phyloP scores from a whole-genome alignment of 2,797 vertebrate species.

The Hoplostethus atlanticus region DNA sequence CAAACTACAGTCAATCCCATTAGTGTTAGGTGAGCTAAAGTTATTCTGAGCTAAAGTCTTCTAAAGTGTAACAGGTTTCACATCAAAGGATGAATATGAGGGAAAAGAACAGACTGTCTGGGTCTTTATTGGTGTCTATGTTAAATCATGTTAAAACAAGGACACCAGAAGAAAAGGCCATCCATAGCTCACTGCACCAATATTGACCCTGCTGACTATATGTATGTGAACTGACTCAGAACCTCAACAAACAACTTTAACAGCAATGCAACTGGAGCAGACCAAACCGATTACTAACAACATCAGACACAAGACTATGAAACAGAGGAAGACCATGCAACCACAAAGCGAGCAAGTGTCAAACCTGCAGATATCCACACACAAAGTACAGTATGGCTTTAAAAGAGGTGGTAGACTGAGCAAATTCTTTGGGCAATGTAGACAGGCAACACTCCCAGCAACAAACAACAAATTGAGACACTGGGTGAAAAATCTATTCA shows the following conservation, averaged over 20 bases:
- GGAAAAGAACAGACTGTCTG: neutral
- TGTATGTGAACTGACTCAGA: neutral
- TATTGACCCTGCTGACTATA: neutral
- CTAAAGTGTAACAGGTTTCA: neutral
- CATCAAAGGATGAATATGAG: neutral
- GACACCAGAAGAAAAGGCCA: neutral
- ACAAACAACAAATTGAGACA: neutral
- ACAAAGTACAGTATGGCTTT: neutral
- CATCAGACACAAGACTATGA: neutral
- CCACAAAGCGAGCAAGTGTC: constrained; percentile 2
- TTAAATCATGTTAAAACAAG: constrained; percentile 29
- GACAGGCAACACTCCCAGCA: constrained; percentile 10
- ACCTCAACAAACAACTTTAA: constrained; percentile 5
- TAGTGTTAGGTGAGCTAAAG: constrained; percentile 28
- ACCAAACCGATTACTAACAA: constrained; percentile 23
- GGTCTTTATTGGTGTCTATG: constrained; percentile 1
- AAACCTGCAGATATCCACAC: constrained; percentile 5
- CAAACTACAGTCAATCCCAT: neutral
- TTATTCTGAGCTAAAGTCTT: constrained; percentile 31
- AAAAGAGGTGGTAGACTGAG: neutral
- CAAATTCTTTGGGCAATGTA: constrained; percentile 5
- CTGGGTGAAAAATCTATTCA: neutral
- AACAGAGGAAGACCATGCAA: constrained; percentile 43
- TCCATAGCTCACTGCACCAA: constrained; percentile 28
- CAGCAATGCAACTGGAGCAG: constrained; percentile 6